phyloP scores from a whole-genome alignment of 1,140 invertebrate species.

The Heliconius hewitsoni region DNA sequence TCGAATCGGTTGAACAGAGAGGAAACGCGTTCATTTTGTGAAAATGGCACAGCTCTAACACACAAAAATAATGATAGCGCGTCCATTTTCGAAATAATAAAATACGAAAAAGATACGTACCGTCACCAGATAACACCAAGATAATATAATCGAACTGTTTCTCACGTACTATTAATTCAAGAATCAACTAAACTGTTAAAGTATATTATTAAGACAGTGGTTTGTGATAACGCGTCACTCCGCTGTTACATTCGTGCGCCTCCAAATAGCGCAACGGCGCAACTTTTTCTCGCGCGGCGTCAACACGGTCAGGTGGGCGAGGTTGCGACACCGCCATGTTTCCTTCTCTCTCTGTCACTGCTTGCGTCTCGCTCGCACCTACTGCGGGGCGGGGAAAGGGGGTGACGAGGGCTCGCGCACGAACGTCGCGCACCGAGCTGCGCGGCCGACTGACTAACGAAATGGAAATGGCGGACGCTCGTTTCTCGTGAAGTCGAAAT shows the following conservation, averaged over 20 bases:
- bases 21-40: constrained; percentile 52
- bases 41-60: not conserved
- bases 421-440: constrained; percentile 77
- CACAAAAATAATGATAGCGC: constrained; percentile 52
- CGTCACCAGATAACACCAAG: constrained; percentile 39
- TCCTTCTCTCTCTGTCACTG: constrained; percentile 50
- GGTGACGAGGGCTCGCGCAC: constrained; percentile 50
- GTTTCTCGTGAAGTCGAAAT: no score
- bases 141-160: not conserved
- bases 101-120: constrained; percentile 56
- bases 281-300: constrained; percentile 79
- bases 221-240: constrained; percentile 70
- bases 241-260: constrained; percentile 75
- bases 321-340: constrained; percentile 78
- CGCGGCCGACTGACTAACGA: constrained; percentile 74
- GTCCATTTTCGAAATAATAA: constrained; percentile 36
- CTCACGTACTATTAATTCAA: not conserved
- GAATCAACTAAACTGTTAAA: not conserved
- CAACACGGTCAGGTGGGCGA: constrained; percentile 80
- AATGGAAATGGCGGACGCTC: constrained; percentile 25
- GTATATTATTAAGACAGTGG: constrained; percentile 51
- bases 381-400: constrained; percentile 43
- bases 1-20: constrained; percentile 10
- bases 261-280: constrained; percentile 79
- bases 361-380: constrained; percentile 62